Percentiles rank a stretch among this genome's conserved stretches.
Evolutionary conservation across 2,888 invertebrate species (phyloP).

Genomic region (Caenorhabditis sp.): DNA sequence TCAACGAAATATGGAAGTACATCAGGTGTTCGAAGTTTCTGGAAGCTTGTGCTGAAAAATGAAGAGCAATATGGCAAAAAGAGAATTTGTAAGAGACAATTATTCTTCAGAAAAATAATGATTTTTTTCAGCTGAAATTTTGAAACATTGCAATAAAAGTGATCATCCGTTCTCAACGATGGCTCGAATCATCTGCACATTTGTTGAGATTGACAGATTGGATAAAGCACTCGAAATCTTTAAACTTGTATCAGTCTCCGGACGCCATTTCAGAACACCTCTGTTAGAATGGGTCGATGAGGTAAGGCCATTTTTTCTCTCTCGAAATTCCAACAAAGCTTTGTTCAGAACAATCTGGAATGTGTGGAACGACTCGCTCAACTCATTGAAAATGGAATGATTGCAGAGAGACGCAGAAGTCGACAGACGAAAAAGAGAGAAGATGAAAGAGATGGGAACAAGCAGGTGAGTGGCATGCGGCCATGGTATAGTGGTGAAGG

Average conservation of each 20-base stretch:
- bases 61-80: slow-evolving; percentile 12
- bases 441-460: slow-evolving; percentile 5
- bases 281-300: slow-evolving; percentile 13
- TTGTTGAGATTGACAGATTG: slow-evolving; percentile 17
- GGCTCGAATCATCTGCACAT: slow-evolving; percentile 29
- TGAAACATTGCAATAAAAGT: slow-evolving; percentile 20
- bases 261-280: slow-evolving; percentile 24
- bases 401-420: slow-evolving; percentile 29
- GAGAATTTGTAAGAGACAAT: slow-evolving; percentile 5
- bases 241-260: slow-evolving; percentile 27
- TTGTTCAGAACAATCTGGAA: slow-evolving; percentile 29
- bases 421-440: slow-evolving; percentile 3
- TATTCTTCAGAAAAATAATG: background rate
- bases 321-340: too few species aligned
- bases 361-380: slow-evolving; percentile 28
- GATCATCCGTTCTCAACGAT: slow-evolving; percentile 43
- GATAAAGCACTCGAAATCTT: slow-evolving; percentile 24
- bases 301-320: slow-evolving; percentile 16
- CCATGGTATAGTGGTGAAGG: slow-evolving; percentile 9
- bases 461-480: slow-evolving; percentile 17
- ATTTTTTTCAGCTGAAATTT: slow-evolving; percentile 8
- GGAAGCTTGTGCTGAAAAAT: slow-evolving; percentile 13
- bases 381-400: slow-evolving; percentile 28
- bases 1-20: slow-evolving; percentile 27
- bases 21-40: slow-evolving; percentile 27